Percentiles rank a stretch among this genome's conserved stretches.
Conservation (phyloP, 2,797 vertebrate species). For the Sitta carolinensis region DNA sequence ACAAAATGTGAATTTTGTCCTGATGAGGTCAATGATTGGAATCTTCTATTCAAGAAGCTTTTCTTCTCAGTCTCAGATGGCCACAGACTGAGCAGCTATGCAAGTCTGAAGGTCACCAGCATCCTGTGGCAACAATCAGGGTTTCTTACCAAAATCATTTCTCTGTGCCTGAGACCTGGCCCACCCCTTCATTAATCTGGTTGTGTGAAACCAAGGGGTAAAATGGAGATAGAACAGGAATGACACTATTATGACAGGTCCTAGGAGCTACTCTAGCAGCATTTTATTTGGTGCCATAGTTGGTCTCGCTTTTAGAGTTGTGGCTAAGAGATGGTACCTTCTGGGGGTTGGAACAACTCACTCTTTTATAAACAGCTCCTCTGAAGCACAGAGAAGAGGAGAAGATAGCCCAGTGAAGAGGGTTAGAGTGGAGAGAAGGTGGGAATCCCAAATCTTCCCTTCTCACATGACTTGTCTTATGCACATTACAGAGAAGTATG, state of each 20-base stretch:
- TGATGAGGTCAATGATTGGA: conserved; percentile 4
- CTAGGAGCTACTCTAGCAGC: neutral
- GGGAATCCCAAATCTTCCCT: neutral
- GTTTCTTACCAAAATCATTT: neutral
- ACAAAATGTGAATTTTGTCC: neutral
- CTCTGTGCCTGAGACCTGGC: neutral
- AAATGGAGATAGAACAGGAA: neutral
- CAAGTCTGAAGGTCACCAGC: neutral
- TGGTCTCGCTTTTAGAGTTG: neutral
- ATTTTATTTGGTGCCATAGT: neutral
- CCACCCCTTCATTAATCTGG: neutral
- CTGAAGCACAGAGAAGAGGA: neutral
- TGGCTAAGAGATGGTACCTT: neutral
- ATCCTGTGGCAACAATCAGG: neutral
- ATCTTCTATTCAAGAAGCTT: neutral
- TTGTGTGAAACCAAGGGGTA: neutral
- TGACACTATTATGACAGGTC: neutral
- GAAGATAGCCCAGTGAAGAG: neutral
- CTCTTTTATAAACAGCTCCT: neutral
- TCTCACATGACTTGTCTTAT: neutral
- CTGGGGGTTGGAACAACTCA: neutral
- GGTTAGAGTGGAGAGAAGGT: neutral
- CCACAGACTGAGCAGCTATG: neutral
- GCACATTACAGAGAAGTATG: neutral
- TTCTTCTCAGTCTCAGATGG: neutral